These are phyloP conservation scores for Pampus argenteus DNA, from an alignment of 2,797 vertebrate species.

Conservation along the genomic window DNA sequence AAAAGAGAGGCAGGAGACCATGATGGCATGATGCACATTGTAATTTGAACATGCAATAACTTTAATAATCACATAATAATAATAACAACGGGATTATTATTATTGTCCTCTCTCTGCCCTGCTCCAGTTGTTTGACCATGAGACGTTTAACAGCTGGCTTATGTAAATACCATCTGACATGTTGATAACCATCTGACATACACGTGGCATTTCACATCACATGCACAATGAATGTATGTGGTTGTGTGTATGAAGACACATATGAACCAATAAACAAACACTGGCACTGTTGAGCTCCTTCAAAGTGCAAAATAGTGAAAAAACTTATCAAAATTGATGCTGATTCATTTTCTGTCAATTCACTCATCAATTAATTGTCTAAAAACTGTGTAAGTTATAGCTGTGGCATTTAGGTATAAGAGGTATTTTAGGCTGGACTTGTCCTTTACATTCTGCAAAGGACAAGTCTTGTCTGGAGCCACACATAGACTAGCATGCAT, in stretches of 20 bases:
- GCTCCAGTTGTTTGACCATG: slow-evolving; percentile 21
- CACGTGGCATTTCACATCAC: slow-evolving; percentile 47
- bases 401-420: background rate
- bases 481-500: slow-evolving; percentile 21
- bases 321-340: too few species aligned
- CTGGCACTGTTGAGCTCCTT: background rate
- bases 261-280: slow-evolving; percentile 4
- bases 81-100: background rate
- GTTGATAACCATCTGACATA: slow-evolving; percentile 41
- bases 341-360: too few species aligned
- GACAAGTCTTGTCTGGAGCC: slow-evolving; percentile 16
- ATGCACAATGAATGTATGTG: slow-evolving; percentile 12
- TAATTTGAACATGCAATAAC: background rate
- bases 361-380: too few species aligned
- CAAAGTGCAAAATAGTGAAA: background rate
- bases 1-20: background rate
- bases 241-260: background rate
- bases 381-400: too few species aligned
- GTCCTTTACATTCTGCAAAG: background rate
- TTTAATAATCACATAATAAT: background rate
- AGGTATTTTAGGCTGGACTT: background rate
- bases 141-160: slow-evolving; percentile 29
- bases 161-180: slow-evolving; percentile 34
- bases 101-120: background rate
- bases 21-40: background rate